These are phyloP conservation scores for Hyla sarda DNA, from an alignment of 2,113 vertebrate species.

Conservation along the genomic window DNA sequence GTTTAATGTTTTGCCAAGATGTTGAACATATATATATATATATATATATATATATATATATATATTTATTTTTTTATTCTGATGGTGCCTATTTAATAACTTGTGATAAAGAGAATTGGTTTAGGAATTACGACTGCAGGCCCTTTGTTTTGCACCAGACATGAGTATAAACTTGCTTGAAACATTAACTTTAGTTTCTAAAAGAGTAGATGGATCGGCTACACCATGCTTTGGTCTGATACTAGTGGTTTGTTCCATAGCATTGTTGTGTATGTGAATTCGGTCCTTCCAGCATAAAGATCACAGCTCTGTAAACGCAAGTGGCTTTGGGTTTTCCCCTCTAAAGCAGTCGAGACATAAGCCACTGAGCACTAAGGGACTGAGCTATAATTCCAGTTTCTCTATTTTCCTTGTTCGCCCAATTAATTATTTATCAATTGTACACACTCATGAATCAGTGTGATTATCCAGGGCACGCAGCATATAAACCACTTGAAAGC, in stretches of 20 bases:
- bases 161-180: too few species aligned
- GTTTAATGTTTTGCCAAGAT: too few species aligned
- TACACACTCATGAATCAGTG: slow-evolving; percentile 72
- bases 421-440: slow-evolving; percentile 76
- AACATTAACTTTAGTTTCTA: too few species aligned
- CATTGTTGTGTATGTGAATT: neutral
- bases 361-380: slow-evolving; percentile 25
- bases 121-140: too few species aligned
- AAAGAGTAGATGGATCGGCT: neutral
- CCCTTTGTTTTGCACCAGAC: too few species aligned
- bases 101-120: too few species aligned
- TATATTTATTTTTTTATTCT: too few species aligned
- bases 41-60: too few species aligned
- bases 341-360: slow-evolving; percentile 8
- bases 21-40: too few species aligned
- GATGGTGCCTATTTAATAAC: too few species aligned
- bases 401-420: slow-evolving; percentile 49
- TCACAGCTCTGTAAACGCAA: slow-evolving; percentile 18
- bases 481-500: slow-evolving; percentile 75
- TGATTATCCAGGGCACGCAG: slow-evolving; percentile 71
- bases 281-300: neutral
- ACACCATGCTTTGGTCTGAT: neutral
- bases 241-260: too few species aligned
- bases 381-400: slow-evolving; percentile 52
- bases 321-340: slow-evolving; percentile 12